Evolutionary conservation across 2,888 invertebrate species (phyloP), one percentile per base, ranked within the genome.

Genomic region (Malthinus seriepunctatus): DNA sequence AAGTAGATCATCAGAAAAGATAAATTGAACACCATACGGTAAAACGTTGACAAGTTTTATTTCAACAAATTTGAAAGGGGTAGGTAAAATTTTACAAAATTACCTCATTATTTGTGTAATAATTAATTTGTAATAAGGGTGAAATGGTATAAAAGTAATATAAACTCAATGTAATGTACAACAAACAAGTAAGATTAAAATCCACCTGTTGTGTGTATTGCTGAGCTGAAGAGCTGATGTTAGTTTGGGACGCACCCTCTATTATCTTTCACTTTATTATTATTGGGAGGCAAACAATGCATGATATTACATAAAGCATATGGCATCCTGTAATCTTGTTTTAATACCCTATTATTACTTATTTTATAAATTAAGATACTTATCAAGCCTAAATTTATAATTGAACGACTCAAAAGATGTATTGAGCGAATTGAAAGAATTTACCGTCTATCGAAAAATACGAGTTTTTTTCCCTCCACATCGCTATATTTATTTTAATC

Each of bases 271-370:
- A 50, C 51, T 57, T 57, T 53, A 65, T 63, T 63, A 55, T 58
- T 62, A 63, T 63, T 56, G 63, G 59, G 56, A 61, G 63, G 61
- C 56, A 63, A 63, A 65, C 63, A 63, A 61, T 63, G 32, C 32
- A 45, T 45, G 61, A 56, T 56, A 55, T 52, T 59, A 54, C 61
- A 50, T 61, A 50, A 61, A 56, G 50, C 61, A 61, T 54, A 61
- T 61, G 61, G 49, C 53, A 53, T 56, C 53, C 61, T 51, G 49
- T 46, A 54, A 61, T 57, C 56, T 53, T 50, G 53, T 54, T 53
- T 23, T 52, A 48, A 44, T 49, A 54, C 56, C 56, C 50, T 52
- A 49, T 60, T 52, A 60, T 61, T 61, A 61, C 54, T 49, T 53
- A 53, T 54, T 56, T 57, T 52, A 39, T 60, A 56, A 61, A 56